Base-by-base conservation (phyloP, 2,888 invertebrate genomes). In the Glyphotaelius pellucidus region DNA sequence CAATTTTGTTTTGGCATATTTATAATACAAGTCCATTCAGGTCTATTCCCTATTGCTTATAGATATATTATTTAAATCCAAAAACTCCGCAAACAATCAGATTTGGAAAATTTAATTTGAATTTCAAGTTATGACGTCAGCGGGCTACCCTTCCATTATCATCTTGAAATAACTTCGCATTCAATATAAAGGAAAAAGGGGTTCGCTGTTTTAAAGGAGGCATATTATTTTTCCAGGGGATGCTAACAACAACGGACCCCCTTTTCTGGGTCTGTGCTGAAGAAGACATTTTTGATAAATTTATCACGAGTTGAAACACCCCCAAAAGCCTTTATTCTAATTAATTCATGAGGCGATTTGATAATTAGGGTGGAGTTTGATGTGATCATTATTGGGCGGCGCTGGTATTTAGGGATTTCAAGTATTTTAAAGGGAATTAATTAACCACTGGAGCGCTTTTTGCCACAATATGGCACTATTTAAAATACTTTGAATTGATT, bases 221-320 rank as follows among this genome's bases (percentile, higher is more conserved):
- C 19, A 30, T 38, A 42, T 80, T 67, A 67, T 89, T 89, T 86
- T 89, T 80, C 89, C 80, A 15, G n/a, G 15, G 52, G 32, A 30
- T n/a, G 35, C n/a, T 11, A 80, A 32, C 79, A 89, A 89, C 89
- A 89, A 80, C 30, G 35, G 35, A 35, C 80, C 80, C 89, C 67
- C 30, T 30, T 25, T 32, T 38, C 38, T 80, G 86, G 38, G 86
- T 15, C 80, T 38, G 80, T 32, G 38, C 92, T 91, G 91, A 89
- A 83, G 83, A 79, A 91, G 92, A 92, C 92, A 89, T 89, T 89
- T 85, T 89, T 85, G 88, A 92, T 92, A 92, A 91, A 92, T 92
- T 92, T 92, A 92, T 92, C 83, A 89, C 92, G 88, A 91, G 81
- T 91, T 85, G 84, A 90, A 92, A 91, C 91, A 86, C 92, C 92